Percentiles rank a stretch among this genome's conserved stretches.
Evolutionary conservation across 2,797 vertebrate genomes (phyloP).

Genomic region (Scleropages formosus): DNA sequence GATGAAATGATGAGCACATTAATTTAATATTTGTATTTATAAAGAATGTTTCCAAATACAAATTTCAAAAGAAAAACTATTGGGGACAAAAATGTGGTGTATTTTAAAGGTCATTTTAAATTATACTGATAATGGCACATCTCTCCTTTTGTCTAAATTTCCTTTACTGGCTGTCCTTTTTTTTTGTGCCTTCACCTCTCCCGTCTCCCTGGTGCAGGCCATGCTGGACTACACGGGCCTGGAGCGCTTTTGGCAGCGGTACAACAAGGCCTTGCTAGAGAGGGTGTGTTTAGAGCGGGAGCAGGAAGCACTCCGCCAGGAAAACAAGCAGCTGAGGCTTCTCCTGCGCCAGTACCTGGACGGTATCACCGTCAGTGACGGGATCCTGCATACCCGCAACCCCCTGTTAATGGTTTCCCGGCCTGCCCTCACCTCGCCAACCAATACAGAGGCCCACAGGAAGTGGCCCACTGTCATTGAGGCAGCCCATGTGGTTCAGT

Average conservation of each 20-base stretch:
- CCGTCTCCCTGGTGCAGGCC: slow-evolving; percentile 48
- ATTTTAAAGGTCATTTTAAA: background rate
- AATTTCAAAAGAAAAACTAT: no score
- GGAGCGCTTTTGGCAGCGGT: slow-evolving; percentile 77
- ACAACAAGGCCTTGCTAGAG: slow-evolving; percentile 78
- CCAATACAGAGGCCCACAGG: slow-evolving; percentile 19
- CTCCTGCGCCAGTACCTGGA: slow-evolving; percentile 72
- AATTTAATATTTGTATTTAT: no score
- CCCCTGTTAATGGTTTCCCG: slow-evolving; percentile 55
- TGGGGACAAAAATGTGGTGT: background rate
- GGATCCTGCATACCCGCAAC: slow-evolving; percentile 57
- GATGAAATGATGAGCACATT: no score
- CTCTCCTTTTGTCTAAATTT: background rate
- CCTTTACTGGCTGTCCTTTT: background rate
- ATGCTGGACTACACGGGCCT: slow-evolving; percentile 63
- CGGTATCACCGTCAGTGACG: slow-evolving; percentile 59
- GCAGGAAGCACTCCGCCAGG: slow-evolving; percentile 47
- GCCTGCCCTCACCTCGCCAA: slow-evolving; percentile 16
- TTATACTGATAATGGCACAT: background rate
- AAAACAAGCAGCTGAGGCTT: slow-evolving; percentile 61
- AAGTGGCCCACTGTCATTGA: slow-evolving; percentile 49
- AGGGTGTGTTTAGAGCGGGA: slow-evolving; percentile 62
- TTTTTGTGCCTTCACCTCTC: background rate
- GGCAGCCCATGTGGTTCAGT: slow-evolving; percentile 54
- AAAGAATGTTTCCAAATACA: no score